Evolutionary conservation across 2,888 invertebrate species (phyloP).

Genomic region (Disparrhopalites patrizii): DNA sequence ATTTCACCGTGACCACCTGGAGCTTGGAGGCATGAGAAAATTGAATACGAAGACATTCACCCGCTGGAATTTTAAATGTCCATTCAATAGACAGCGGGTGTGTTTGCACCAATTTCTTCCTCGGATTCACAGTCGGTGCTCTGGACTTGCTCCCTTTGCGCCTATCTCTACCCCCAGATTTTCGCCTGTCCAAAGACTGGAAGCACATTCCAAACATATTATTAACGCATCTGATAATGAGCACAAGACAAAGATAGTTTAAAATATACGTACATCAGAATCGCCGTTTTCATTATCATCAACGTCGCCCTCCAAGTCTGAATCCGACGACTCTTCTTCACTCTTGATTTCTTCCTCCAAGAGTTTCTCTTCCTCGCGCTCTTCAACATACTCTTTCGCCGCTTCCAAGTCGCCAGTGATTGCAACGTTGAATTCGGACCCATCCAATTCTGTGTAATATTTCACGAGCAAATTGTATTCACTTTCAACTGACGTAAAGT

Average conservation of each 20-base stretch:
- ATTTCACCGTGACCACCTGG: constrained; percentile 69
- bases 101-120: constrained; percentile 35
- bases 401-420: constrained; percentile 44
- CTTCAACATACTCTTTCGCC: constrained; percentile 38
- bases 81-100: constrained; percentile 45
- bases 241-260: neutral
- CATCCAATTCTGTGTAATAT: constrained; percentile 49
- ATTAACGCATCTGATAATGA: neutral
- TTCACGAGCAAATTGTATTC: neutral
- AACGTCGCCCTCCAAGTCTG: constrained; percentile 66
- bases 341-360: no score
- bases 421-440: constrained; percentile 51
- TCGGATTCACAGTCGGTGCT: constrained; percentile 29
- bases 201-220: neutral
- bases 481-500: neutral
- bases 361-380: constrained; percentile 20
- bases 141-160: constrained; percentile 23
- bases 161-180: constrained; percentile 3
- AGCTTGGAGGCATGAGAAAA: constrained; percentile 68
- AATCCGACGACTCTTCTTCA: constrained; percentile 59
- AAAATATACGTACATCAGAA: constrained; percentile 9
- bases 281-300: constrained; percentile 40
- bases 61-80: constrained; percentile 53
- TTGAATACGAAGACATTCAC: constrained; percentile 62
- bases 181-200: neutral